A percentile compares a stretch with the other conserved stretches of the same genome.
phyloP scores from a whole-genome alignment of 1,140 invertebrate species.

The Eriosoma lanigerum region DNA sequence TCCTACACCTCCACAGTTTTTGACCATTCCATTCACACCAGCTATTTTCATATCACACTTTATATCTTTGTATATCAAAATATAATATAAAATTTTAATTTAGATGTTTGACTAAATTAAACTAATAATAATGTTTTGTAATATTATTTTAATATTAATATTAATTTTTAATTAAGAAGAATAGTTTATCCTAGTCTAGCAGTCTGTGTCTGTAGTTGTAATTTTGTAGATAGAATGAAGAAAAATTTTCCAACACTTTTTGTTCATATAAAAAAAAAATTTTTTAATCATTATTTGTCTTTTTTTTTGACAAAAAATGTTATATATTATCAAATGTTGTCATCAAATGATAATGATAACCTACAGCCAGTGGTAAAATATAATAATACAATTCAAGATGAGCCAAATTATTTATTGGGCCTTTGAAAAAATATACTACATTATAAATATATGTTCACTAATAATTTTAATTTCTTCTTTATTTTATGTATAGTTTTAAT shows the following conservation, averaged over 20 bases:
- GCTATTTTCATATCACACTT: background rate
- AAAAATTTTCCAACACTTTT: background rate
- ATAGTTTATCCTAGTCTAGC: background rate
- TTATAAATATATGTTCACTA: too few relatives aligned
- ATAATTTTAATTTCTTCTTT: background rate
- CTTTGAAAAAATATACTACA: too few relatives aligned
- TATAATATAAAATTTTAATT: background rate
- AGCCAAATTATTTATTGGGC: background rate
- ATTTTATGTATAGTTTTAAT: background rate
- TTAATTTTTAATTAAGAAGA: too few relatives aligned
- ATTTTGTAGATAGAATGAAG: background rate
- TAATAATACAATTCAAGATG: background rate
- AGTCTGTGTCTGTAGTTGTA: background rate
- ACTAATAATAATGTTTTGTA: too few relatives aligned
- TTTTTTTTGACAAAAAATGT: background rate
- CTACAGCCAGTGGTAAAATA: background rate
- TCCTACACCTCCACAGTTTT: too few relatives aligned
- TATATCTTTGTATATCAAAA: too few relatives aligned
- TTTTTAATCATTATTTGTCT: background rate
- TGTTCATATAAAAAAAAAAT: background rate
- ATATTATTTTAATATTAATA: too few relatives aligned
- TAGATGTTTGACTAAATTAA: too few relatives aligned
- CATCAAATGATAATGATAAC: background rate
- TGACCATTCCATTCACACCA: too few relatives aligned
- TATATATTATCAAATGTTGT: background rate